These are phyloP conservation scores for Schizotus pectinicornis DNA, from an alignment of 2,888 invertebrate species.

Conservation along the genomic window DNA sequence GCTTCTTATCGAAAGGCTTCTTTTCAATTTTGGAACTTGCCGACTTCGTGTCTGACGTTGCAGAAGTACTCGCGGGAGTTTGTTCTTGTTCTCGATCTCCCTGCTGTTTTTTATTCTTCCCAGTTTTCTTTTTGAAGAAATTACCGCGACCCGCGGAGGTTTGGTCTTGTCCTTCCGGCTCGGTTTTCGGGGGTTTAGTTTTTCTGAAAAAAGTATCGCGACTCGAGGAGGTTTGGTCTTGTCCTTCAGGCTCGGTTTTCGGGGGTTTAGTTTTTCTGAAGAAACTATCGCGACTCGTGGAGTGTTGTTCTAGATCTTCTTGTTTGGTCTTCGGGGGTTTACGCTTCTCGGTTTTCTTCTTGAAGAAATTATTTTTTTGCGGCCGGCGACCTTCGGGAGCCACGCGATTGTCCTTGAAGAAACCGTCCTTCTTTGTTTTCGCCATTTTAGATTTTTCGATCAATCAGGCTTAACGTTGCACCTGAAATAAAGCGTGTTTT, in stretches of 20 bases:
- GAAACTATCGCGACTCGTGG: too few species aligned
- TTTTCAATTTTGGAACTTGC: slow-evolving; percentile 5
- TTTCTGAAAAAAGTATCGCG: too few species aligned
- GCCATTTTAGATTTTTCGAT: slow-evolving; percentile 8
- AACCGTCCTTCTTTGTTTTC: slow-evolving; percentile 11
- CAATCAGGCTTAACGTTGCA: slow-evolving; percentile 18
- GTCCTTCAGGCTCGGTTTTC: too few species aligned
- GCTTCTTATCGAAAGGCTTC: slow-evolving; percentile 72
- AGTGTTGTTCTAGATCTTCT: slow-evolving; percentile 4
- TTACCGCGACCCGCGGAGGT: too few species aligned
- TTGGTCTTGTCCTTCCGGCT: too few species aligned
- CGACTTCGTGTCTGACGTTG: slow-evolving; percentile 25
- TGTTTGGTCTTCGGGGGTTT: background rate
- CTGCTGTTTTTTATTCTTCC: too few species aligned
- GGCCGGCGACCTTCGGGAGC: background rate
- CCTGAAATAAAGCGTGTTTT: slow-evolving; percentile 45
- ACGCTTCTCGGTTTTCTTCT: slow-evolving; percentile 12
- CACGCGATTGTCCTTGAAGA: slow-evolving; percentile 1
- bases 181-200: too few species aligned
- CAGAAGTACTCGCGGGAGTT: slow-evolving; percentile 15
- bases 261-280: too few species aligned
- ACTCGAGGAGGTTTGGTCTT: too few species aligned
- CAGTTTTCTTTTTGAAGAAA: too few species aligned
- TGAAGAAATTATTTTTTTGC: slow-evolving; percentile 29
- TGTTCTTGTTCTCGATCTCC: background rate